A percentile compares a stretch with the other conserved stretches of the same genome.
phyloP scores from a whole-genome alignment of 2,113 vertebrate species.

The Parotia lawesii region DNA sequence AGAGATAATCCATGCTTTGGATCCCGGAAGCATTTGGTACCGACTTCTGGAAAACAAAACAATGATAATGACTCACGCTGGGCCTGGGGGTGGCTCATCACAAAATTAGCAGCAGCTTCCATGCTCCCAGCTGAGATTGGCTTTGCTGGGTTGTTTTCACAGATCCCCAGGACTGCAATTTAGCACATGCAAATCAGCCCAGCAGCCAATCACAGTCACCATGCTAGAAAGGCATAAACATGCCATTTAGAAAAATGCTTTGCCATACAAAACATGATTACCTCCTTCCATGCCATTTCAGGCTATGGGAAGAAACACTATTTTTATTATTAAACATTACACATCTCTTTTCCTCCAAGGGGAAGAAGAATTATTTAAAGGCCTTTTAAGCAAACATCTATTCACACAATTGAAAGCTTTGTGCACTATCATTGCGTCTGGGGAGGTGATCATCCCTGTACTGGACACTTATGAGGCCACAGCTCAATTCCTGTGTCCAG shows the following conservation, averaged over 20 bases:
- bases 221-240: slow-evolving; percentile 13
- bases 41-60: slow-evolving; percentile 39
- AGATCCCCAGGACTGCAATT: slow-evolving; percentile 32
- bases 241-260: slow-evolving; percentile 12
- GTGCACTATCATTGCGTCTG: not conserved
- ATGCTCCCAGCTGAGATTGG: slow-evolving; percentile 55
- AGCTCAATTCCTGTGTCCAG: not conserved
- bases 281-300: slow-evolving; percentile 36
- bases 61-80: slow-evolving; percentile 37
- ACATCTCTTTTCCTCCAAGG: not conserved
- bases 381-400: slow-evolving; percentile 6
- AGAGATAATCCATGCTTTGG: slow-evolving; percentile 19
- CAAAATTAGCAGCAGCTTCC: slow-evolving; percentile 58
- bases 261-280: slow-evolving; percentile 14
- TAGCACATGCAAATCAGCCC: slow-evolving; percentile 45
- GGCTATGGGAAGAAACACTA: not conserved
- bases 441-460: not conserved
- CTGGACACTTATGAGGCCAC: not conserved
- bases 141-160: slow-evolving; percentile 41
- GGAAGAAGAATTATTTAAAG: slow-evolving; percentile 27
- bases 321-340: slow-evolving; percentile 29
- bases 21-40: not conserved
- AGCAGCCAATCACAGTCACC: slow-evolving; percentile 25
- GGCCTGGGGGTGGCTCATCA: slow-evolving; percentile 46
- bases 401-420: not conserved